phyloP scores from a whole-genome alignment of 2,113 vertebrate genomes.

The Clarias gariepinus region DNA sequence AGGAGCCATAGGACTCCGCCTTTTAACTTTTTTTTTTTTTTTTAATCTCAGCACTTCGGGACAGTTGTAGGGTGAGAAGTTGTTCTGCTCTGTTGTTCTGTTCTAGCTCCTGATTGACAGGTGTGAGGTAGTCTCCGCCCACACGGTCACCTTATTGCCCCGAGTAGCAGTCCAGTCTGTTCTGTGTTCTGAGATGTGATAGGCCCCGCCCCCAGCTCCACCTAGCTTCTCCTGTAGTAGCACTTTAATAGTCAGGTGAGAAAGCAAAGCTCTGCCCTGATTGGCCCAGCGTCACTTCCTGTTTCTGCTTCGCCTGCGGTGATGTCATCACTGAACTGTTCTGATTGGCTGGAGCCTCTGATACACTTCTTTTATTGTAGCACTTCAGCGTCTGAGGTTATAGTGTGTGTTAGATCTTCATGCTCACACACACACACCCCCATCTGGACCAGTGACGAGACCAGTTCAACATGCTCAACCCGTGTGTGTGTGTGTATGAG shows the following conservation, averaged over 20 bases:
- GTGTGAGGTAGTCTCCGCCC: not conserved
- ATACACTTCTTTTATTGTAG: not conserved
- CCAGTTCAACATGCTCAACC: not conserved
- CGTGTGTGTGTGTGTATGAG: not conserved
- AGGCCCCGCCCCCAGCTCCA: not conserved
- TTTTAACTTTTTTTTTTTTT: not conserved
- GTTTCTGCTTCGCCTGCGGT: not conserved
- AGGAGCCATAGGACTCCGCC: not conserved
- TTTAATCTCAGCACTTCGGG: not conserved
- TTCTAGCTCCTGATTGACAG: not conserved
- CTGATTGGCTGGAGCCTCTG: not conserved
- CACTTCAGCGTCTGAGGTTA: not conserved
- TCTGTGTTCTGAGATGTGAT: not conserved
- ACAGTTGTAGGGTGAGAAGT: not conserved
- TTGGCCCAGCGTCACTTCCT: not conserved
- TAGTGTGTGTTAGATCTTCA: not conserved
- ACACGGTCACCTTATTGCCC: conserved; percentile 4
- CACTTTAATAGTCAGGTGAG: not conserved
- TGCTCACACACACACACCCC: not conserved
- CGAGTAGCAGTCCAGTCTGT: not conserved
- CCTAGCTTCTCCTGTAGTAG: not conserved
- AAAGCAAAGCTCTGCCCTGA: not conserved
- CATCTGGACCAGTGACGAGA: not conserved
- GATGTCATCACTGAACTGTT: not conserved
- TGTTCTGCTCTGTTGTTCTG: not conserved